Base-by-base conservation (phyloP, 2,113 vertebrate genomes). In the Laterallus jamaicensis region DNA sequence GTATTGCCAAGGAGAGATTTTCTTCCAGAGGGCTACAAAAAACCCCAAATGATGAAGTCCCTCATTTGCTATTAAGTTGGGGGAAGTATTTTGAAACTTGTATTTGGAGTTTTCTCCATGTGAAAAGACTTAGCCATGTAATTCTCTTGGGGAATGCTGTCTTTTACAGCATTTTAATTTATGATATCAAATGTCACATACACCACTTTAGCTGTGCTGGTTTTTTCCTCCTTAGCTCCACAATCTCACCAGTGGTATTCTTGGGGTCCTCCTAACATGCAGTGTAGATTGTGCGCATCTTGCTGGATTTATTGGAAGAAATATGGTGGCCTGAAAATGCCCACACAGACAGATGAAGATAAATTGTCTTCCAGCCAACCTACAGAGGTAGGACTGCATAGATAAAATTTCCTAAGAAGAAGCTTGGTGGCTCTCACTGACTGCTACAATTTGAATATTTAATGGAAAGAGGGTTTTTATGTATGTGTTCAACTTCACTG, bases 291-390 rank as follows among this genome's bases (percentile, higher is more conserved):
- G 93, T 99, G 99, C 83, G 98, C 99, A 32, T 98, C 99, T 93
- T 99, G 99, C 96, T 99, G 99, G 99, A 99, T 99, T 97, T 99
- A 99, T 93, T 99, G 99, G 99, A 99, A 99, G 98, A 99, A 99
- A 96, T 99, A 99, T 1, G 99, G 99, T 63, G 99, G 99, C 82
- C 98, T 99, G 95, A 99, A 99, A 98, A 99, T 99, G 99, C 99
- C 99, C 26, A 99, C 99, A 91, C 98, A 99, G 96, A 98, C 99
- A 56, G 99, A 99, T 69, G 99, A 98, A 79, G 99, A 99, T 96
- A 99, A 98, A 95, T 97, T 98, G 37, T 98, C 99, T 76, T 99
- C 99, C 37, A 98, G 93, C 82, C 99, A 99, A 24, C 92, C 98
- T 73, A 86, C 98, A 96, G 99, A 98, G 97, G 99, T 99, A 98